Percentiles rank a stretch among this genome's conserved stretches.
Conservation (phyloP, 2,797 vertebrate genomes). For the Kryptopterus vitreolus region DNA sequence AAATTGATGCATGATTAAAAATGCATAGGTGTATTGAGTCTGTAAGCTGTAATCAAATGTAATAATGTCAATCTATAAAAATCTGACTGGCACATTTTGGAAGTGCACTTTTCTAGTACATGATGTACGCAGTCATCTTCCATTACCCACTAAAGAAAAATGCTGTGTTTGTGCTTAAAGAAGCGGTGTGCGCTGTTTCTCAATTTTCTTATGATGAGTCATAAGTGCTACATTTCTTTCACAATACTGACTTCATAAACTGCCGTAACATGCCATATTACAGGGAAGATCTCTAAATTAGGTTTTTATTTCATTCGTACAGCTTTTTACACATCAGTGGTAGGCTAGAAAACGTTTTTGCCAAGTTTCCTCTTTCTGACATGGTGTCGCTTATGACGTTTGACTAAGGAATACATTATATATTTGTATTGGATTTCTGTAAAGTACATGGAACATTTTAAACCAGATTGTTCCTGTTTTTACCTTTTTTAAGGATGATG, state of each 20-base stretch:
- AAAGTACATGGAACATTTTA: not conserved
- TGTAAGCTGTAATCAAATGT: not conserved
- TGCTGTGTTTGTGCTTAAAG: not conserved
- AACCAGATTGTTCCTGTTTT: not conserved
- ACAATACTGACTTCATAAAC: slow-evolving; percentile 29
- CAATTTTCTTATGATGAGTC: slow-evolving; percentile 25
- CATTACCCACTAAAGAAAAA: slow-evolving; percentile 59
- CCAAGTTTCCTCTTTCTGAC: not conserved
- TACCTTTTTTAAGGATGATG: too few species aligned
- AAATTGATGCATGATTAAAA: not conserved
- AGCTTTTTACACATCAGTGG: not conserved
- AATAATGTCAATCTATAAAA: not conserved
- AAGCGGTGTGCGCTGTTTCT: not conserved
- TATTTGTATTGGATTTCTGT: not conserved
- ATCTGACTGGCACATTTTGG: not conserved
- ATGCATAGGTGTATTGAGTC: not conserved
- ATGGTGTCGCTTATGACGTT: not conserved
- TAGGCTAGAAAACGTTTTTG: too few species aligned
- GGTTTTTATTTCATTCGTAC: not conserved
- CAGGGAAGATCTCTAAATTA: not conserved
- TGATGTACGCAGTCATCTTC: slow-evolving; percentile 56
- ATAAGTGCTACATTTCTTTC: slow-evolving; percentile 27
- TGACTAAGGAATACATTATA: not conserved
- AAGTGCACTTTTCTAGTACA: slow-evolving; percentile 38
- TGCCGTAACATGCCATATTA: not conserved